Evolutionary conservation across 2,797 vertebrate genomes (phyloP).

Genomic region (Propithecus deckenii): DNA sequence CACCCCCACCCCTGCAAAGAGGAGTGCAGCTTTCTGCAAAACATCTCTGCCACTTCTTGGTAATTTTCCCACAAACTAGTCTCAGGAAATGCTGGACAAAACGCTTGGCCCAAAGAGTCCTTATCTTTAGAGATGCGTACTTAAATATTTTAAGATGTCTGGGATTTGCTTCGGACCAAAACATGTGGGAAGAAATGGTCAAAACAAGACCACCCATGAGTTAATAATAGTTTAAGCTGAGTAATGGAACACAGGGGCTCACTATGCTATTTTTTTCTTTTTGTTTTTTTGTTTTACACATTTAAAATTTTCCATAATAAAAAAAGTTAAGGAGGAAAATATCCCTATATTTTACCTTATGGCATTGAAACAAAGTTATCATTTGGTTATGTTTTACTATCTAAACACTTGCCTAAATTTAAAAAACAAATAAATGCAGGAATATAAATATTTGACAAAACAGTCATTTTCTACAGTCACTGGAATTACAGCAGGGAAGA

Average conservation of each 20-base stretch:
- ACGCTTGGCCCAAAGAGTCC: neutral
- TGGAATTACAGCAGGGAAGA: neutral
- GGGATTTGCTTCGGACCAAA: conserved; percentile 30
- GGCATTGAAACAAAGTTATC: conserved; percentile 20
- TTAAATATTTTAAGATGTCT: neutral
- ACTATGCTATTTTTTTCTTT: neutral
- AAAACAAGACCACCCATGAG: neutral
- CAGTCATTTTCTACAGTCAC: neutral
- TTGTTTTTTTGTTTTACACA: neutral
- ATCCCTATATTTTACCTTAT: neutral
- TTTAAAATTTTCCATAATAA: neutral
- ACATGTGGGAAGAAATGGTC: neutral
- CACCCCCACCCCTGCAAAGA: neutral
- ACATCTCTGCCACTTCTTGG: neutral
- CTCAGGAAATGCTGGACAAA: conserved; percentile 44
- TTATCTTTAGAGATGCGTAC: neutral
- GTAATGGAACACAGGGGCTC: neutral
- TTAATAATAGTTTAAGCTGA: neutral
- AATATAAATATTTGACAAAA: neutral
- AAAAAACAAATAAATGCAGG: neutral
- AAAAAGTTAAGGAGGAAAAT: neutral
- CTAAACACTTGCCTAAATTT: neutral
- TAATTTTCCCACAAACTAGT: neutral
- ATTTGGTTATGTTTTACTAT: conserved; percentile 2
- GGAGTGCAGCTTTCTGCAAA: neutral